Percentiles rank a stretch among this genome's conserved stretches.
Conservation (phyloP, 2,888 invertebrate species). For the Arge pagana region DNA sequence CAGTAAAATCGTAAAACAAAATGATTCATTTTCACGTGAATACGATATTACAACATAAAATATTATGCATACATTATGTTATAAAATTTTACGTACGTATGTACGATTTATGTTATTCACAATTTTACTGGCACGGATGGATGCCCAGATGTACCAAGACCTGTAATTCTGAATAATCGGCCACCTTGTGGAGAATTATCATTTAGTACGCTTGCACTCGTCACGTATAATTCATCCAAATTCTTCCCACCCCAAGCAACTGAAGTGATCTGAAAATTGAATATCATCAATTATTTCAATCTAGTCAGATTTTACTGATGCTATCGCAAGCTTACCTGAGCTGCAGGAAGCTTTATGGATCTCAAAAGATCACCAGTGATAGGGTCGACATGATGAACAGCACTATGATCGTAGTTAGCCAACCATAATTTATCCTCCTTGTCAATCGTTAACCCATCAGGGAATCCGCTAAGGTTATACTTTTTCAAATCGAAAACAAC, state of each 20-base stretch:
- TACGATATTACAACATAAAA: too few species aligned
- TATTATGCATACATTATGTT: too few species aligned
- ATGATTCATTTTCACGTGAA: too few species aligned
- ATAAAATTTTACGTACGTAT: too few species aligned
- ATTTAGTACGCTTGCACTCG: slow-evolving; percentile 5
- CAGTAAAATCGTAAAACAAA: too few species aligned
- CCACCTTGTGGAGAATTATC: slow-evolving; percentile 10
- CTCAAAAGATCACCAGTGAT: slow-evolving; percentile 3
- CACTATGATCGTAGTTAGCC: slow-evolving; percentile 8
- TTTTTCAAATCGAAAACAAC: slow-evolving; percentile 7
- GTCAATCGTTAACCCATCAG: slow-evolving; percentile 15
- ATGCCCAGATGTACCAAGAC: slow-evolving; percentile 13
- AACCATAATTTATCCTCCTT: slow-evolving; percentile 17
- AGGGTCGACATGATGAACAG: slow-evolving; percentile 10
- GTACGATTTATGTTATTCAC: too few species aligned
- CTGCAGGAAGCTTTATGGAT: slow-evolving; percentile 10
- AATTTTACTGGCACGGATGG: slow-evolving; percentile 11
- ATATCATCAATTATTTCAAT: too few species aligned
- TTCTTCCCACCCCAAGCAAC: slow-evolving; percentile 11
- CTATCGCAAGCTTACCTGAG: too few species aligned
- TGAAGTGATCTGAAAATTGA: slow-evolving; percentile 9
- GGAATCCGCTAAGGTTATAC: slow-evolving; percentile 2
- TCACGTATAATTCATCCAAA: slow-evolving; percentile 15
- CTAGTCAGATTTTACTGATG: too few species aligned
- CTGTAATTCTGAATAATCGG: slow-evolving; percentile 19